These are phyloP conservation scores for Genyomyrus donnyi DNA, from an alignment of 2,113 vertebrate genomes.

Conservation along the genomic window DNA sequence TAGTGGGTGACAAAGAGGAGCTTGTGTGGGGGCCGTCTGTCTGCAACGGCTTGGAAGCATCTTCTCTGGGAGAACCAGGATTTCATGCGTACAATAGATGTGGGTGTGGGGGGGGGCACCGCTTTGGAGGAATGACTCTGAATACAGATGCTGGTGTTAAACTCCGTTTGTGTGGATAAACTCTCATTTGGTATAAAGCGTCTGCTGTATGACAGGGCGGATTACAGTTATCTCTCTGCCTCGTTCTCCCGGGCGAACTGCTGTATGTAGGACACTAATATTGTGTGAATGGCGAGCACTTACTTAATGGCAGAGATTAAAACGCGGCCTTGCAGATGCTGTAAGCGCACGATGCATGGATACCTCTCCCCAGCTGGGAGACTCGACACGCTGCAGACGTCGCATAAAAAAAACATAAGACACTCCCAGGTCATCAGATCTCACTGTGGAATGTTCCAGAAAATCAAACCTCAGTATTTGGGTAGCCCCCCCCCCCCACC, in stretches of 20 bases:
- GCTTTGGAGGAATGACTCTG: conserved; percentile 63
- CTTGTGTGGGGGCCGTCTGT: conserved; percentile 70
- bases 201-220: conserved; percentile 51
- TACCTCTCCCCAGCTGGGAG: not conserved
- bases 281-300: conserved; percentile 33
- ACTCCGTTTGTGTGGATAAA: conserved; percentile 56
- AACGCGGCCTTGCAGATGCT: not conserved
- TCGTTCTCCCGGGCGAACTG: conserved; percentile 39
- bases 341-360: not conserved
- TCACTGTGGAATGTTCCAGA: conserved; percentile 16
- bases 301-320: conserved; percentile 20
- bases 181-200: conserved; percentile 48
- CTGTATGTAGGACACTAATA: conserved; percentile 50
- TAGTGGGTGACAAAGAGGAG: conserved; percentile 55
- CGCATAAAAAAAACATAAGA: not conserved
- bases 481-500: not conserved
- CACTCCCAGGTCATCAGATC: not conserved
- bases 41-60: conserved; percentile 62
- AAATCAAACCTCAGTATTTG: not conserved
- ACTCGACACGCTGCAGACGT: not conserved
- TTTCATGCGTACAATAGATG: conserved; percentile 63
- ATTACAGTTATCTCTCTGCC: conserved; percentile 50
- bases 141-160: conserved; percentile 51
- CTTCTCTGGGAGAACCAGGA: conserved; percentile 66
- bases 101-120: conserved; percentile 61